Conservation (phyloP, 2,797 vertebrate species). For the Petrocephalus schoutedeni region DNA sequence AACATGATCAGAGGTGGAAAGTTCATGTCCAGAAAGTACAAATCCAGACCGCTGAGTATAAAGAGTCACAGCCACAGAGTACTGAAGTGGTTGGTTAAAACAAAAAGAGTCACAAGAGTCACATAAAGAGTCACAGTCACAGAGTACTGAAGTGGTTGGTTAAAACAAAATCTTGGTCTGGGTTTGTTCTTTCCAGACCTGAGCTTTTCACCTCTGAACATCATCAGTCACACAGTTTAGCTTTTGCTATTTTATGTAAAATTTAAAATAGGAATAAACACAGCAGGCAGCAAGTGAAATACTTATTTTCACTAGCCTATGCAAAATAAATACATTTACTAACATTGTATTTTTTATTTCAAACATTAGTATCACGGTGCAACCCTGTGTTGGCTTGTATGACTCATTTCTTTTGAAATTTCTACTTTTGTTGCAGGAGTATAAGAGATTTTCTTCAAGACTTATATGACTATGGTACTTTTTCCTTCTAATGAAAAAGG, state of each 20-base stretch:
- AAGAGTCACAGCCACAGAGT: too few relatives aligned
- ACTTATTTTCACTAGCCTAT: not conserved
- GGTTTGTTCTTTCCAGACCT: too few relatives aligned
- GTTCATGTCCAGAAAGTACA: too few relatives aligned
- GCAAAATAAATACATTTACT: not conserved
- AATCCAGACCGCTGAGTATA: too few relatives aligned
- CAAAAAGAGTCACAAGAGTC: too few relatives aligned
- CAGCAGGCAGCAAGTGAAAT: not conserved
- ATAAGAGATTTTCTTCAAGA: not conserved
- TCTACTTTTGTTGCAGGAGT: not conserved
- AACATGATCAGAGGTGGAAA: not conserved
- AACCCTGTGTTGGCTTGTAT: not conserved
- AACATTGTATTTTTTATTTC: not conserved
- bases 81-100: too few relatives aligned
- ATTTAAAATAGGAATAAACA: not conserved
- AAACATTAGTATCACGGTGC: not conserved
- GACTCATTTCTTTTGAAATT: not conserved
- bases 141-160: too few relatives aligned
- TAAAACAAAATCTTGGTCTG: too few relatives aligned
- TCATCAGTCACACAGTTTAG: not conserved
- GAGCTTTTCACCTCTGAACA: too few relatives aligned
- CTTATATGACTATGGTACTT: not conserved
- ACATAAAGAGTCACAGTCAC: too few relatives aligned
- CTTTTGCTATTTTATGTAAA: not conserved
- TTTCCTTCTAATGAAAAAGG: not conserved